phyloP scores from a whole-genome alignment of 2,888 invertebrate genomes.

The Orchestes rusci region DNA sequence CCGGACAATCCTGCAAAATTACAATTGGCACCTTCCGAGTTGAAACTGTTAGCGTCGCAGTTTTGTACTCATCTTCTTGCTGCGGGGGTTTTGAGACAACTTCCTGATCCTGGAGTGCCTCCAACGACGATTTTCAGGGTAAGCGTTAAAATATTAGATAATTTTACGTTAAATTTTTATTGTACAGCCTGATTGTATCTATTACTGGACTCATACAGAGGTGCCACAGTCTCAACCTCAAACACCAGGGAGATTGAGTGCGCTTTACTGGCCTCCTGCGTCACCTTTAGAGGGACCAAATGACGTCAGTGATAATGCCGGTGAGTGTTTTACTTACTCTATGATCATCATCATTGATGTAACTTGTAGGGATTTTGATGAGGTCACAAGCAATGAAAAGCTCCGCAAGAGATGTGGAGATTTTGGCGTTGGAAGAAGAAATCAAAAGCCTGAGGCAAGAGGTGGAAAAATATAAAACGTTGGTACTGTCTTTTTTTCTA shows the following conservation, averaged over 20 bases:
- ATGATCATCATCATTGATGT: too few species aligned
- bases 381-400: slow-evolving; percentile 28
- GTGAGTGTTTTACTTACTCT: slow-evolving; percentile 4
- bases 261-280: slow-evolving; percentile 65
- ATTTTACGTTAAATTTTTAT: slow-evolving; percentile 1
- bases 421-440: slow-evolving; percentile 42
- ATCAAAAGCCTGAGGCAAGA: slow-evolving; percentile 50
- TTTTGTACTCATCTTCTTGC: slow-evolving; percentile 83
- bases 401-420: slow-evolving; percentile 40
- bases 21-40: slow-evolving; percentile 59
- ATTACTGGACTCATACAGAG: slow-evolving; percentile 84
- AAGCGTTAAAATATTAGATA: slow-evolving; percentile 28
- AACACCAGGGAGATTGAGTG: slow-evolving; percentile 68
- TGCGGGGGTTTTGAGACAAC: slow-evolving; percentile 76
- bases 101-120: slow-evolving; percentile 66
- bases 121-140: slow-evolving; percentile 66
- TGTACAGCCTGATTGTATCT: slow-evolving; percentile 79
- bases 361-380: too few species aligned
- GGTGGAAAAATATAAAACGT: slow-evolving; percentile 52
- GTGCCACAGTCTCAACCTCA: slow-evolving; percentile 57
- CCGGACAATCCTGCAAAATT: slow-evolving; percentile 63
- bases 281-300: slow-evolving; percentile 33
- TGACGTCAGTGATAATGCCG: slow-evolving; percentile 11
- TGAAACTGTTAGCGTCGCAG: slow-evolving; percentile 69
- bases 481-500: slow-evolving; percentile 33